Conservation (phyloP, 2,888 invertebrate genomes). For the Lepeophtheirus nordmannii region DNA sequence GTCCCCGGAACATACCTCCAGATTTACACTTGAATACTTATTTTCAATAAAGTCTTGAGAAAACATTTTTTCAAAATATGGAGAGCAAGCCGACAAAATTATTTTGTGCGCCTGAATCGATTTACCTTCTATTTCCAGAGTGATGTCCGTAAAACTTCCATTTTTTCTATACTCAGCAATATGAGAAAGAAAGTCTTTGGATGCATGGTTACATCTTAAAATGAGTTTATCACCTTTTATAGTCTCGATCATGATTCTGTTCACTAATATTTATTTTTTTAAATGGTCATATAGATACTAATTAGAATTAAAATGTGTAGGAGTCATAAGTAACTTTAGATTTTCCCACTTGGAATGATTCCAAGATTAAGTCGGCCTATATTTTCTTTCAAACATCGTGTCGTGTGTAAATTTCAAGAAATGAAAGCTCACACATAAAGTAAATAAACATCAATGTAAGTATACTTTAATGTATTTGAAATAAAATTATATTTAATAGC, state of each 20-base stretch:
- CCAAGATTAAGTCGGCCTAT: background rate
- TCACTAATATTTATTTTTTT: background rate
- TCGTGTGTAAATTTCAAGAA: no score
- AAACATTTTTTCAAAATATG: conserved; percentile 9
- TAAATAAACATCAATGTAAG: no score
- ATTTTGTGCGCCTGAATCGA: background rate
- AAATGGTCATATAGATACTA: background rate
- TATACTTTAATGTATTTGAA: no score
- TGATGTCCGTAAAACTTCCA: background rate
- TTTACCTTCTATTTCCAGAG: background rate
- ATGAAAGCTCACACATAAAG: no score
- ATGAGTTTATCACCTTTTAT: conserved; percentile 2
- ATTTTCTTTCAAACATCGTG: background rate
- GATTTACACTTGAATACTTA: background rate
- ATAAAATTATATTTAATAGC: no score
- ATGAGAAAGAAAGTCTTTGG: background rate
- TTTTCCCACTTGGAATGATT: conserved; percentile 2
- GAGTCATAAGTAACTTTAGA: background rate
- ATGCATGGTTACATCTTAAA: background rate
- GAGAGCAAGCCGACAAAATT: conserved; percentile 13
- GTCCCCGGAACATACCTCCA: background rate
- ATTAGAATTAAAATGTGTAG: no score
- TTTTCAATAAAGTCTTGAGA: background rate
- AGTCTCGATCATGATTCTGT: conserved; percentile 5
- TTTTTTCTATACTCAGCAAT: background rate